A percentile compares a stretch with the other conserved stretches of the same genome.
phyloP scores from a whole-genome alignment of 2,888 invertebrate genomes.

The Pseudanteris insignis region DNA sequence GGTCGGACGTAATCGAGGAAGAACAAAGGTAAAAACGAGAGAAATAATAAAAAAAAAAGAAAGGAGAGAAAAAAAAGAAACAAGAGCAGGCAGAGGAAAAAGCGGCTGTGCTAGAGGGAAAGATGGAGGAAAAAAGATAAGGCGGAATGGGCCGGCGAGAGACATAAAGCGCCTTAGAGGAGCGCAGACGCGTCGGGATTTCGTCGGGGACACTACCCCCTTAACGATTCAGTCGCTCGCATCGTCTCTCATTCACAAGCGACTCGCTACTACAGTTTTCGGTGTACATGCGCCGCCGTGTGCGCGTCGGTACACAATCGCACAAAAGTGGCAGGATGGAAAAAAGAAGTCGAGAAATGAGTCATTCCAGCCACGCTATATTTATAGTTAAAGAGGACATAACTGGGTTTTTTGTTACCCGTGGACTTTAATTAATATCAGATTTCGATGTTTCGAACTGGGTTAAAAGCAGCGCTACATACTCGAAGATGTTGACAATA shows the following conservation, averaged over 20 bases:
- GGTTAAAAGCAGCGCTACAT: slow-evolving; percentile 7
- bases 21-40: neutral
- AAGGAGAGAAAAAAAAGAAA: neutral
- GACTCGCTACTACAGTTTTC: slow-evolving; percentile 21
- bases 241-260: slow-evolving; percentile 39
- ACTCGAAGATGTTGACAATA: neutral
- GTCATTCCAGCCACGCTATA: slow-evolving; percentile 13
- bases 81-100: too few species aligned
- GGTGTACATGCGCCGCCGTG: neutral
- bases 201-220: slow-evolving; percentile 33
- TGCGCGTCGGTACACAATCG: neutral
- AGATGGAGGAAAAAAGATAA: too few species aligned
- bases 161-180: slow-evolving; percentile 12
- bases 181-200: slow-evolving; percentile 38
- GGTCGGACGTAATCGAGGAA: too few species aligned
- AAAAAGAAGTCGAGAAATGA: slow-evolving; percentile 18
- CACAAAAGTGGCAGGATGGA: slow-evolving; percentile 13
- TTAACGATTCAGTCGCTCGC: slow-evolving; percentile 43
- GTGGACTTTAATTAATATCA: slow-evolving; percentile 22
- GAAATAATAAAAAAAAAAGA: slow-evolving; percentile 9
- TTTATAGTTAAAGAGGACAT: slow-evolving; percentile 26
- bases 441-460: slow-evolving; percentile 12
- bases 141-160: slow-evolving; percentile 6
- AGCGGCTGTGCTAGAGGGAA: too few species aligned
- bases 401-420: slow-evolving; percentile 12